A percentile compares a stretch with the other conserved stretches of the same genome.
These are phyloP conservation scores for Fringilla coelebs DNA, from an alignment of 2,797 vertebrate species.

Conservation along the genomic window DNA sequence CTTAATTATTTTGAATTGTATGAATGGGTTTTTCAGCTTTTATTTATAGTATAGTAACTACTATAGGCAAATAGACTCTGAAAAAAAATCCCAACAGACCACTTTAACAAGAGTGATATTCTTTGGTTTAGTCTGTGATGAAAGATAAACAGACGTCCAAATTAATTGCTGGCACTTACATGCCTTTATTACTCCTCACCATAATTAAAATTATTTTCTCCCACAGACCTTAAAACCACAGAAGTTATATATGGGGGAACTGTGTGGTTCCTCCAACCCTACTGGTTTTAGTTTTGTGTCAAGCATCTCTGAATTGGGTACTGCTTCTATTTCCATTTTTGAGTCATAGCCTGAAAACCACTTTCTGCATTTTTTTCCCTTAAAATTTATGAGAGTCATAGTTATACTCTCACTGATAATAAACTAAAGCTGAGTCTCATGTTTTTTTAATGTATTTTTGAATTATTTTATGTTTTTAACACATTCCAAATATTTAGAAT, in stretches of 20 bases:
- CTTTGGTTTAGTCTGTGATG: neutral
- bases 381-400: neutral
- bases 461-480: neutral
- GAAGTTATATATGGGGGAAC: neutral
- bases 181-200: neutral
- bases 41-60: neutral
- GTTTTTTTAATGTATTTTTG: neutral
- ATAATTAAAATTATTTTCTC: neutral
- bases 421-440: neutral
- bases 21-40: neutral
- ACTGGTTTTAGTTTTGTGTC: neutral
- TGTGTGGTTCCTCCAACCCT: neutral
- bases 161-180: neutral
- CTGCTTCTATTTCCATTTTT: neutral
- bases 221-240: neutral
- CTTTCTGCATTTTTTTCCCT: neutral
- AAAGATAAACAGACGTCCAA: neutral
- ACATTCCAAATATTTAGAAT: neutral
- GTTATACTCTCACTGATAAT: neutral
- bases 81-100: neutral
- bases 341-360: neutral
- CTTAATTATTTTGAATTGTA: neutral
- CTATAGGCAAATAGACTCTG: neutral
- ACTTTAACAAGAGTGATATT: neutral
- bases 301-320: neutral